phyloP scores from a whole-genome alignment of 2,888 invertebrate genomes.

The Idaea biselata region DNA sequence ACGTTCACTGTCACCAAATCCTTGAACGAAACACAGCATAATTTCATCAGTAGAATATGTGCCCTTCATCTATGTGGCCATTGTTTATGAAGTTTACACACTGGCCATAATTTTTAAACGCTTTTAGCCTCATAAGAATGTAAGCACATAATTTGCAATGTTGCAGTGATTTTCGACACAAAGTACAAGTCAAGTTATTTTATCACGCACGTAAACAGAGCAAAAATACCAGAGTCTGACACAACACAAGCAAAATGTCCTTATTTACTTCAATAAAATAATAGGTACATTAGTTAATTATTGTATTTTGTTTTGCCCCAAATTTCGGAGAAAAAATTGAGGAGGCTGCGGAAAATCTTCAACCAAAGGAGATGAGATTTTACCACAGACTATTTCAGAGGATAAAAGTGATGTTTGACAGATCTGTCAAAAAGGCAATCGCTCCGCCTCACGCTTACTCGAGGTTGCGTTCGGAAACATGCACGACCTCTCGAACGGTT shows the following conservation, averaged over 20 bases:
- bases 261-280: background rate
- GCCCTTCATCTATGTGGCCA: constrained; percentile 77
- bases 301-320: constrained; percentile 3
- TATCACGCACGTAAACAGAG: constrained; percentile 7
- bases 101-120: background rate
- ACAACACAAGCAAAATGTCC: background rate
- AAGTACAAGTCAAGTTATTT: background rate
- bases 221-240: background rate
- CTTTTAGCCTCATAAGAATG: background rate
- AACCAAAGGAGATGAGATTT: background rate
- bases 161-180: background rate
- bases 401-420: constrained; percentile 50
- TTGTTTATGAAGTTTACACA: constrained; percentile 29
- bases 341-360: constrained; percentile 33
- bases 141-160: background rate
- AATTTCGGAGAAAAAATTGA: constrained; percentile 14
- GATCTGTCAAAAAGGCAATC: constrained; percentile 14
- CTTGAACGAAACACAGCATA: constrained; percentile 87
- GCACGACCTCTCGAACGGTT: constrained; percentile 46
- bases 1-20: constrained; percentile 76
- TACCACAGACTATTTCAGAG: constrained; percentile 20
- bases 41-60: constrained; percentile 76
- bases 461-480: constrained; percentile 48
- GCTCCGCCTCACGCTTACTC: constrained; percentile 3
- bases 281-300: constrained; percentile 13